phyloP scores from a whole-genome alignment of 2,113 vertebrate species.

The Mesoclemmys tuberculata region DNA sequence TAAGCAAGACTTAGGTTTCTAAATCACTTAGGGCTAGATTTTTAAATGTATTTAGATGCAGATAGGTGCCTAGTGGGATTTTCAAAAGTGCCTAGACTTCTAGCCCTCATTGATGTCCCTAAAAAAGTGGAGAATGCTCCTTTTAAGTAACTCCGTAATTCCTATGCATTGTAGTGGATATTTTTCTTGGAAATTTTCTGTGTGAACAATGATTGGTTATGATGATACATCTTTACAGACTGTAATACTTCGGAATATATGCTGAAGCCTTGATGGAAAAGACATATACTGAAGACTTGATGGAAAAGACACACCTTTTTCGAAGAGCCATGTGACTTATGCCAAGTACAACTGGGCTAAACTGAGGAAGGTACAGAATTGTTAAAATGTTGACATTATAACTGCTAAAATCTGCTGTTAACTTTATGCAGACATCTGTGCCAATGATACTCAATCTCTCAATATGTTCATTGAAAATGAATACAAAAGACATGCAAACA shows the following conservation, averaged over 20 bases:
- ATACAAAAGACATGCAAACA: not conserved
- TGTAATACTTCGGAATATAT: not conserved
- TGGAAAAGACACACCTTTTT: not conserved
- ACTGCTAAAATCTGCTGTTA: not conserved
- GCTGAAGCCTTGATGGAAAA: not conserved
- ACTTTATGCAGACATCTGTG: not conserved
- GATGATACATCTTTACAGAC: not conserved
- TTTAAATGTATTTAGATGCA: not conserved
- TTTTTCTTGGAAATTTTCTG: not conserved
- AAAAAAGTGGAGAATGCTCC: not conserved
- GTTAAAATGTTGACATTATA: not conserved
- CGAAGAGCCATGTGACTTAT: not conserved
- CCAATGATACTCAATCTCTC: not conserved
- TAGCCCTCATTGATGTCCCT: not conserved
- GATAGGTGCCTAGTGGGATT: not conserved
- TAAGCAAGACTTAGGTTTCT: not conserved
- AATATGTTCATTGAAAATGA: not conserved
- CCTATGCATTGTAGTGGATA: not conserved
- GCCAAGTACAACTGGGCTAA: not conserved
- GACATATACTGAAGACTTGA: fast-evolving
- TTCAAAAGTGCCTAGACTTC: not conserved
- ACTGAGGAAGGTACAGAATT: not conserved
- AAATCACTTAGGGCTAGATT: not conserved
- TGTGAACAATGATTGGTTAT: not conserved
- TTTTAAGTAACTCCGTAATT: not conserved